These are phyloP conservation scores for Tetragnatha versicolor DNA, from an alignment of 1,140 invertebrate genomes.

Conservation along the genomic window DNA sequence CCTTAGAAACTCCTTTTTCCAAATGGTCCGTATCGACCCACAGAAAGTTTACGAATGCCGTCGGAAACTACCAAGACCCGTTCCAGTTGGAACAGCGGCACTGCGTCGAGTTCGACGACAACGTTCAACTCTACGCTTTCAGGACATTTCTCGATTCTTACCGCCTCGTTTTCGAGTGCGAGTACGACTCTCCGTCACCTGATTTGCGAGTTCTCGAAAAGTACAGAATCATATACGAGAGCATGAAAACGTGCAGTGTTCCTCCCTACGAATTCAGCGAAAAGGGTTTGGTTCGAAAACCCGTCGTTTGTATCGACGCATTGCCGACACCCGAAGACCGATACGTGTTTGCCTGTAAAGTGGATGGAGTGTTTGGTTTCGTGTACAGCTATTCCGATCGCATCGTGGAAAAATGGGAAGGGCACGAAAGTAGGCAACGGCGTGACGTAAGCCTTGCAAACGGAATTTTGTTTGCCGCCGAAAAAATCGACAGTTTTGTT, in stretches of 20 bases:
- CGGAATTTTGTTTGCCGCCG: slow-evolving; percentile 16
- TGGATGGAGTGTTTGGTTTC: slow-evolving; percentile 19
- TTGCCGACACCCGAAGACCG: background rate
- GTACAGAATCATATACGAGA: background rate
- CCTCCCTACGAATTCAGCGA: background rate
- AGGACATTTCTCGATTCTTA: background rate
- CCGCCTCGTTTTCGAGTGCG: slow-evolving; percentile 22
- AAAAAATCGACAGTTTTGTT: background rate
- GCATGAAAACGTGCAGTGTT: background rate
- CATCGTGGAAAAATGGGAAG: slow-evolving; percentile 28
- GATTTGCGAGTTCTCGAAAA: background rate
- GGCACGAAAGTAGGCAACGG: background rate
- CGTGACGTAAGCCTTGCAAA: background rate
- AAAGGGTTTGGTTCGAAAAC: background rate
- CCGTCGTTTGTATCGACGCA: background rate
- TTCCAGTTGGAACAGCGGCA: background rate
- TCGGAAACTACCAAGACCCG: background rate
- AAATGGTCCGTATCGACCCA: background rate
- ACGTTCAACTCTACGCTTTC: background rate
- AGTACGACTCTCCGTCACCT: background rate
- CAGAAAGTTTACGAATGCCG: background rate
- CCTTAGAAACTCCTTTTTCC: background rate
- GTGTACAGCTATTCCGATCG: background rate
- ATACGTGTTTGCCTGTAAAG: slow-evolving; percentile 3
- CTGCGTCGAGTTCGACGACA: background rate